Conservation (phyloP, 2,113 vertebrate genomes). For the Taxidea taxus region DNA sequence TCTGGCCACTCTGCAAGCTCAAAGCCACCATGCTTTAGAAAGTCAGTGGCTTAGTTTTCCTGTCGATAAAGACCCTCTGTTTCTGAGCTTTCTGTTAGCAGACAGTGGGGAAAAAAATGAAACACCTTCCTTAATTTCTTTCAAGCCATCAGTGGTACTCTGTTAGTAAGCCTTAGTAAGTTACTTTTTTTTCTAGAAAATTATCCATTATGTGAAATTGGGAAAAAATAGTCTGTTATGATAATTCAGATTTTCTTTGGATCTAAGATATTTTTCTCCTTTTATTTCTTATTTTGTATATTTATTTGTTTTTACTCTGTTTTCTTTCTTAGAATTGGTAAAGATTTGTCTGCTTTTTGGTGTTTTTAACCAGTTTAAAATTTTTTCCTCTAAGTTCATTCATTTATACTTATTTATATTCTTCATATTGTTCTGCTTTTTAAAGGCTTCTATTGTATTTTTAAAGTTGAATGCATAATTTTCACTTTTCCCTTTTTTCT, state of each 20-base stretch:
- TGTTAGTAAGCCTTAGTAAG: not conserved
- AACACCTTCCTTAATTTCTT: not conserved
- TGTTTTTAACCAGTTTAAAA: not conserved
- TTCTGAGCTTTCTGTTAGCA: not conserved
- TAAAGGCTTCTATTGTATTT: not conserved
- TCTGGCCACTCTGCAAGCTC: not conserved
- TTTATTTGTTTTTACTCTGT: not conserved
- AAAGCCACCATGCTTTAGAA: not conserved
- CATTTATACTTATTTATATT: not conserved
- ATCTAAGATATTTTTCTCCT: not conserved
- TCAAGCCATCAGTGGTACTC: not conserved
- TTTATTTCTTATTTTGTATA: not conserved
- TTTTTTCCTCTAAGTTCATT: not conserved
- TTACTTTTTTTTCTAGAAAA: not conserved
- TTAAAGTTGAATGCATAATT: not conserved
- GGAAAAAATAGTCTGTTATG: not conserved
- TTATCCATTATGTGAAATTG: not conserved
- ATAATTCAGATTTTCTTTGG: conserved; percentile 22
- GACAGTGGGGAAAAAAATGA: not conserved
- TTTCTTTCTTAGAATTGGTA: not conserved
- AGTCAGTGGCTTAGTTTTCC: not conserved
- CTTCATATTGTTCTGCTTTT: not conserved
- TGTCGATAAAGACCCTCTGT: not conserved
- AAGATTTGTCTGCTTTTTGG: not conserved
- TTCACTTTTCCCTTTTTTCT: not conserved